Conservation (phyloP, 1,140 invertebrate genomes). For the Drosophila arizonae region DNA sequence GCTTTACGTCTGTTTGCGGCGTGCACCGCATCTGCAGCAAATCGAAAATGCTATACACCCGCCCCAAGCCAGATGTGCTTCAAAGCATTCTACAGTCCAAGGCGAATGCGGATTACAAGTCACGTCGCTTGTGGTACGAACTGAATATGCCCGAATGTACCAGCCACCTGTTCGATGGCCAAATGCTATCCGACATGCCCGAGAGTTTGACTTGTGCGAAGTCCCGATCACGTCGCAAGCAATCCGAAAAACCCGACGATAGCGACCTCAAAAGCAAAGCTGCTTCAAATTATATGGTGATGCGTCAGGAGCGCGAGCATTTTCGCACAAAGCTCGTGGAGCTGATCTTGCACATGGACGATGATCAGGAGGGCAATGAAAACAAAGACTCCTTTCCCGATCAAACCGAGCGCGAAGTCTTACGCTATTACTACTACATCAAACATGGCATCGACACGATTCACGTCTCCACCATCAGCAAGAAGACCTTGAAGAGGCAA, state of each 20-base stretch:
- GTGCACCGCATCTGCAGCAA: slow-evolving; percentile 61
- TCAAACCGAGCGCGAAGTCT: slow-evolving; percentile 87
- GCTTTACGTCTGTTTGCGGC: slow-evolving; percentile 64
- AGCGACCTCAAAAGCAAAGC: slow-evolving; percentile 22
- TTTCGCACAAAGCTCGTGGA: slow-evolving; percentile 91
- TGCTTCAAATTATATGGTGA: slow-evolving; percentile 63
- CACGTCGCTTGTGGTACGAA: slow-evolving; percentile 77
- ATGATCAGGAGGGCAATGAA: slow-evolving; percentile 80
- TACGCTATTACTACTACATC: slow-evolving; percentile 95
- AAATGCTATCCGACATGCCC: slow-evolving; percentile 70
- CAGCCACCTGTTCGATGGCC: slow-evolving; percentile 67
- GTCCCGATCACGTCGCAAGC: slow-evolving; percentile 18
- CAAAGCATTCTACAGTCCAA: slow-evolving; percentile 74
- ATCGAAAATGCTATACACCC: slow-evolving; percentile 68
- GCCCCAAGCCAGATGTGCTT: slow-evolving; percentile 74
- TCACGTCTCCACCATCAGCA: slow-evolving; percentile 91
- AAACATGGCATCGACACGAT: slow-evolving; percentile 93
- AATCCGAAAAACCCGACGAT: slow-evolving; percentile 6
- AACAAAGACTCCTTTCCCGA: slow-evolving; percentile 83
- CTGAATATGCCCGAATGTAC: slow-evolving; percentile 80
- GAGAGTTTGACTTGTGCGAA: slow-evolving; percentile 61
- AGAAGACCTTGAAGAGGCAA: slow-evolving; percentile 85
- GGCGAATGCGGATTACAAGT: slow-evolving; percentile 76
- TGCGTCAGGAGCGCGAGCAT: slow-evolving; percentile 90
- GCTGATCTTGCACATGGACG: slow-evolving; percentile 85